Conservation (phyloP, 2,888 invertebrate genomes). For the Brachyopa scutellaris region DNA sequence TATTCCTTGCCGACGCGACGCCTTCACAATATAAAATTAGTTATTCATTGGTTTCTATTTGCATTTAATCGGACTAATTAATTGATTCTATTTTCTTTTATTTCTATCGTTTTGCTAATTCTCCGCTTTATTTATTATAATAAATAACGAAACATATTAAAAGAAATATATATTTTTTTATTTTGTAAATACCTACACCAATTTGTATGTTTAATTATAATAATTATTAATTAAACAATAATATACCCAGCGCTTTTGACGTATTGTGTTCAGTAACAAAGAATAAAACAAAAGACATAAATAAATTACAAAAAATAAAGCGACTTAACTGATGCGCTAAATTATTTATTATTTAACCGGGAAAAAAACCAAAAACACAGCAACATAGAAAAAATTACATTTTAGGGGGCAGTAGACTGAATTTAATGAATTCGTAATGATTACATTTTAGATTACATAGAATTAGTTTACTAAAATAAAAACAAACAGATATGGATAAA, state of each 20-base stretch:
- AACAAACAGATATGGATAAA: slow-evolving; percentile 5
- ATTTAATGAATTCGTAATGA: slow-evolving; percentile 67
- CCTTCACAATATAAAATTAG: slow-evolving; percentile 3
- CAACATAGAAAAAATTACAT: slow-evolving; percentile 40
- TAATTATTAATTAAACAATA: slow-evolving; percentile 66
- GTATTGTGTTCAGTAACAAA: slow-evolving; percentile 72
- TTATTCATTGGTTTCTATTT: slow-evolving; percentile 4
- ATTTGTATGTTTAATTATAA: slow-evolving; percentile 38
- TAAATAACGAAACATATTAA: not conserved
- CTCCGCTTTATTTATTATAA: not conserved
- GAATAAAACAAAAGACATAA: slow-evolving; percentile 22
- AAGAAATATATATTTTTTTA: slow-evolving; percentile 15
- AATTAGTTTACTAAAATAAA: slow-evolving; percentile 59
- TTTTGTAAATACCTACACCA: slow-evolving; percentile 60
- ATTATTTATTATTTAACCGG: slow-evolving; percentile 51
- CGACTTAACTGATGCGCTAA: slow-evolving; percentile 43
- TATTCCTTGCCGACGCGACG: not conserved
- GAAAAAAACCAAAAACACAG: slow-evolving; percentile 5
- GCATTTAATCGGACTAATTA: slow-evolving; percentile 32
- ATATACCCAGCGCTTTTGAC: slow-evolving; percentile 71
- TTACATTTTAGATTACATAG: slow-evolving; percentile 58
- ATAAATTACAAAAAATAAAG: slow-evolving; percentile 19
- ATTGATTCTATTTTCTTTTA: not conserved
- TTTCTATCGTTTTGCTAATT: not conserved
- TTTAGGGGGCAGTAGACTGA: slow-evolving; percentile 72